Conservation (phyloP, 2,113 vertebrate genomes). For the Muntiacus muntjak region DNA sequence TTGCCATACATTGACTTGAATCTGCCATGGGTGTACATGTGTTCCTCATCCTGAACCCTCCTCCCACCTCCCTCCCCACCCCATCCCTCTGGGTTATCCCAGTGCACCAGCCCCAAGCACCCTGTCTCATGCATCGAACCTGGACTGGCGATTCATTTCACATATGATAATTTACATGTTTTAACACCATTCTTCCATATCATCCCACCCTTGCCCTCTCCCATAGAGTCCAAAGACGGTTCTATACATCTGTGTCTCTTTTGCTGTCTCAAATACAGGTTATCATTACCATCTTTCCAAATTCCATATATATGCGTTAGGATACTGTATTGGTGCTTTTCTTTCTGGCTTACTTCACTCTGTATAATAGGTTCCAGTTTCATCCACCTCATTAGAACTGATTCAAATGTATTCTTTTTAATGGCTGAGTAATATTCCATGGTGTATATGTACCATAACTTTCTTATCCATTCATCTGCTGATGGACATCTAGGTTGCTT, state of each 20-base stretch:
- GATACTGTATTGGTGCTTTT: background rate
- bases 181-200: background rate
- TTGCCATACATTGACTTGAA: background rate
- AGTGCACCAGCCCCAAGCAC: background rate
- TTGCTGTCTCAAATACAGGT: background rate
- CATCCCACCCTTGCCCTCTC: fast-evolving
- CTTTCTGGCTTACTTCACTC: background rate
- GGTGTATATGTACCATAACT: background rate
- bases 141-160: background rate
- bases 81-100: background rate
- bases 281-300: background rate
- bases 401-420: background rate
- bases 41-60: background rate
- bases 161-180: background rate
- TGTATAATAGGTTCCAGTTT: background rate
- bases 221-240: background rate
- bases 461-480: background rate
- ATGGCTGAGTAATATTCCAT: background rate
- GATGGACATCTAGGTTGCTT: background rate
- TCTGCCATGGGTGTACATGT: background rate
- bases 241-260: background rate
- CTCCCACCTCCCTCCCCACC: background rate
- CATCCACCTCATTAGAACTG: background rate
- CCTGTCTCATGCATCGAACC: background rate
- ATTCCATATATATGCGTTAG: background rate